A percentile compares a stretch with the other conserved stretches of the same genome.
Evolutionary conservation across 2,888 invertebrate genomes (phyloP).

Genomic region (Eupithecia vulgata): DNA sequence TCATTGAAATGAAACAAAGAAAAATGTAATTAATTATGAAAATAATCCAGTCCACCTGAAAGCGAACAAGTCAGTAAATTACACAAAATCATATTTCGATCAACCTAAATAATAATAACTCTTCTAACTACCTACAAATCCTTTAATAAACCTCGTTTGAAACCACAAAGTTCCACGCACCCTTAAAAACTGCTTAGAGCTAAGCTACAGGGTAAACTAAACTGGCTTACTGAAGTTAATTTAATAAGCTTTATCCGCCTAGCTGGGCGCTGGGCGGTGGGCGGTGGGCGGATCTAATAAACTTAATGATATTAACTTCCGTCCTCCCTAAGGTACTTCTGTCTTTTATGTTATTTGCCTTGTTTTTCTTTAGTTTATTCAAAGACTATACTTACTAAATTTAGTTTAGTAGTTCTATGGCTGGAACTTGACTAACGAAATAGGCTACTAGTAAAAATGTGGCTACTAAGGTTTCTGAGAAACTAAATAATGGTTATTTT

Average conservation of each 20-base stretch:
- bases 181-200: slow-evolving; percentile 7
- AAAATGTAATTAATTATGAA: too few relatives aligned
- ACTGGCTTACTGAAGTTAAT: slow-evolving; percentile 44
- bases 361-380: not conserved
- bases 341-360: slow-evolving; percentile 16
- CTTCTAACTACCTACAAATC: not conserved
- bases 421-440: too few relatives aligned
- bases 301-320: slow-evolving; percentile 47
- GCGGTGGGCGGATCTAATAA: slow-evolving; percentile 52
- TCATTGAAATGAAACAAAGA: too few relatives aligned
- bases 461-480: too few relatives aligned
- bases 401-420: too few relatives aligned
- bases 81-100: not conserved
- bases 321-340: slow-evolving; percentile 40
- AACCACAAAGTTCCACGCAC: slow-evolving; percentile 9
- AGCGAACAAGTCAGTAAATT: not conserved
- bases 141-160: not conserved
- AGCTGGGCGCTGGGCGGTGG: slow-evolving; percentile 48
- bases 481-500: too few relatives aligned
- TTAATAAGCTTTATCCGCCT: slow-evolving; percentile 42
- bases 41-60: too few relatives aligned
- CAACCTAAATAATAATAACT: not conserved
- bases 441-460: too few relatives aligned
- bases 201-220: slow-evolving; percentile 32
- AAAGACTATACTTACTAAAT: too few relatives aligned